Base-by-base conservation (phyloP, 2,113 vertebrate genomes). In the Alethe castanea region DNA sequence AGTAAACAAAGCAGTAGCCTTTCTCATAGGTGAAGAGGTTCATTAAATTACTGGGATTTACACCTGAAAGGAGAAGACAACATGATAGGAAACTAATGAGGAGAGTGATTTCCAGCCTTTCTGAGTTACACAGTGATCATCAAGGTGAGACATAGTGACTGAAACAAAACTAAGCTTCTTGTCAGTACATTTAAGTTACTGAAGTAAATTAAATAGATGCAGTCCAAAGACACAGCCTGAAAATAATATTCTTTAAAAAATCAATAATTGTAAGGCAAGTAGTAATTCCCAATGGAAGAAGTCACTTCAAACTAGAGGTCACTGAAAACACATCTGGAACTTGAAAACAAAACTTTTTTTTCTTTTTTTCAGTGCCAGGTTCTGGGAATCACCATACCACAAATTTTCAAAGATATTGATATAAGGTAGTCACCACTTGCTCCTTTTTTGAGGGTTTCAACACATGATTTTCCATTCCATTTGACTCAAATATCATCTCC, bases 1-100 rank as follows among this genome's bases (percentile, higher is more conserved):
- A 99, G 54, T 99, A 98, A 85, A 99, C 98, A 24, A 99, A 99
- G 94, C 99, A 99, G 98, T 99, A 99, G 54, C 99, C 99, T 96
- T 99, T 99, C 97, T 99, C 99, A 15, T 99, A 99, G 48, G 99
- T 99, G 97, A 99, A 99, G 42, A 99, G 98, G 88, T 99, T 99
- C 99, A 99, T 99, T 94, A 99, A 97, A 94, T 99, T 98, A 98
- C 99, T 99, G 79, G 99, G 99, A 90, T 99, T 99, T 96, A 99
- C 99, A 74, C 99, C 99, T 99, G 96, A 61, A 81, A 91, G 60
- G 19, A 57, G 48, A 82, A 47, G 19, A 72, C 19, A 81, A n/a
- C 20, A 48, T 81, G 36, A 5, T 24, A 88, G 66, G n/a, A 73
- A 24, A 38, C 19, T 33, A 53, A 56, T 5, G 4, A 78, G 31